Percentiles rank a stretch among this genome's conserved stretches.
Evolutionary conservation across 30 jellyfish, hydroid and myxozoan genomes (phyloP).

Genomic region (Calvadosia cruxmelitensis): DNA sequence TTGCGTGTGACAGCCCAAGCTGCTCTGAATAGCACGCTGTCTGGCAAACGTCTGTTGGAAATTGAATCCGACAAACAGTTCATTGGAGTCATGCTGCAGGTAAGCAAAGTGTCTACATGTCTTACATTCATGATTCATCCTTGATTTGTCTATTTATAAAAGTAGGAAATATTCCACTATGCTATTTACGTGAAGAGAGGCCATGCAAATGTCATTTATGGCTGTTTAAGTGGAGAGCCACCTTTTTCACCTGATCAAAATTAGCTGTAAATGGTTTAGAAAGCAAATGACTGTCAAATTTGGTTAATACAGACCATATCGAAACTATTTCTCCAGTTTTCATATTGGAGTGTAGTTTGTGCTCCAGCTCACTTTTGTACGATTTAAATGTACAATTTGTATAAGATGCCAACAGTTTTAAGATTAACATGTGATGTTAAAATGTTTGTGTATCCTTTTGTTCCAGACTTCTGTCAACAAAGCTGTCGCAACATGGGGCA

Average conservation of each 20-base stretch:
- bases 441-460: not conserved
- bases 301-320: too few relatives aligned
- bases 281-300: too few relatives aligned
- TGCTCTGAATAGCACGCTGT: constrained; percentile 31
- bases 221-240: not conserved
- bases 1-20: constrained; percentile 70
- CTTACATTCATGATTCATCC: too few relatives aligned
- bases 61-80: constrained; percentile 47
- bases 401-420: too few relatives aligned
- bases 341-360: not conserved
- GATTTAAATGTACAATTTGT: too few relatives aligned
- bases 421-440: not conserved
- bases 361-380: not conserved
- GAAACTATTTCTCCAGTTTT: not conserved
- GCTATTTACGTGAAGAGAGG: not conserved
- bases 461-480: constrained; percentile 43
- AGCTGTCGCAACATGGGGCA: constrained; percentile 61
- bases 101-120: too few relatives aligned
- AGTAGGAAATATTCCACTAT: not conserved
- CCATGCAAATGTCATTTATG: not conserved
- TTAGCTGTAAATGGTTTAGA: too few relatives aligned
- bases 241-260: too few relatives aligned
- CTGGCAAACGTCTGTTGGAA: constrained; percentile 47
- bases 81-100: constrained; percentile 51
- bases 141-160: too few relatives aligned